Evolutionary conservation across 1,140 invertebrate species (phyloP).

Genomic region (Anastrepha obliqua): DNA sequence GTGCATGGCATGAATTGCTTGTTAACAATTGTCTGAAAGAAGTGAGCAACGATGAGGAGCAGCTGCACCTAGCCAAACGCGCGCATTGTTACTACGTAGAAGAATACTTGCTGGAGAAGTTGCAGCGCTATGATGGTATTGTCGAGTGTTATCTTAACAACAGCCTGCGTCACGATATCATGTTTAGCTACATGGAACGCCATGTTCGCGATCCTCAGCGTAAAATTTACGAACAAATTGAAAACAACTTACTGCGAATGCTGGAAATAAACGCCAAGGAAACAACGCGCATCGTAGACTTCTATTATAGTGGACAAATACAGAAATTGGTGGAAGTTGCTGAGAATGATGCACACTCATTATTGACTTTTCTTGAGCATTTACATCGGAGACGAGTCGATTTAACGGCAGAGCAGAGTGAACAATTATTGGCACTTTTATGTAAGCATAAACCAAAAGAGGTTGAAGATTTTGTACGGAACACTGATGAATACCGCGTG

Average conservation of each 20-base stretch:
- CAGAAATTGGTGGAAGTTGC: conserved; percentile 73
- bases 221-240: conserved; percentile 75
- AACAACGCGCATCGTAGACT: conserved; percentile 77
- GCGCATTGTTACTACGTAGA: conserved; percentile 75
- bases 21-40: conserved; percentile 81
- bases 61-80: conserved; percentile 72
- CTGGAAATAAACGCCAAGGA: conserved; percentile 74
- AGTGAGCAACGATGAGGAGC: conserved; percentile 74
- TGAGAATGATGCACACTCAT: conserved; percentile 72
- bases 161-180: conserved; percentile 79
- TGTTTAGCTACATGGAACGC: conserved; percentile 85
- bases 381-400: conserved; percentile 77
- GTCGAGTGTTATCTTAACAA: conserved; percentile 76
- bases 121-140: conserved; percentile 74
- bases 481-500: conserved; percentile 64
- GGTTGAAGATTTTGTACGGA: conserved; percentile 66
- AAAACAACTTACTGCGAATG: conserved; percentile 70
- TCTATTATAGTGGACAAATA: conserved; percentile 74
- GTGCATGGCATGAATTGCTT: conserved; percentile 86
- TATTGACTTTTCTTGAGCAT: conserved; percentile 80
- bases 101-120: conserved; percentile 75
- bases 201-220: conserved; percentile 78
- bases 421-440: conserved; percentile 82
- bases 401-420: conserved; percentile 77
- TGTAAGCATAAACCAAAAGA: conserved; percentile 77